Conservation (phyloP, 2,113 vertebrate genomes). For the Periophthalmus modestus region DNA sequence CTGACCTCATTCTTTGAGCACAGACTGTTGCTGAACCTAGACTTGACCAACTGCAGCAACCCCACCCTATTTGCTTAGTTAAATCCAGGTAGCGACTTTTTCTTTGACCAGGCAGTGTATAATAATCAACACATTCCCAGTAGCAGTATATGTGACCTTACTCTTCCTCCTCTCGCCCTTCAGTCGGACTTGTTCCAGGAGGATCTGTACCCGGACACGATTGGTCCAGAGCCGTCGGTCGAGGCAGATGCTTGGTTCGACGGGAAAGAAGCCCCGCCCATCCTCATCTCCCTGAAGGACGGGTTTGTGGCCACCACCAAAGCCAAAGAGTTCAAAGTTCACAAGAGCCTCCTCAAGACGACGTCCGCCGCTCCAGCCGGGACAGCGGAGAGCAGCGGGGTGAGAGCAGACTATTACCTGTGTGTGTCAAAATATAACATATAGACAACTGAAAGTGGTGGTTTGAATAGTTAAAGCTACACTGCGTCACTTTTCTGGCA, state of each 20-base stretch:
- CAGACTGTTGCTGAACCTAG: too few relatives aligned
- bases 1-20: too few relatives aligned
- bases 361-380: conserved; percentile 29
- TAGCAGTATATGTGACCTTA: background rate
- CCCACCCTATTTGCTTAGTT: too few relatives aligned
- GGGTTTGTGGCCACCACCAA: conserved; percentile 83
- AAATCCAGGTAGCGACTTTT: too few relatives aligned
- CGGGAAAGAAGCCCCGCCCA: conserved; percentile 80
- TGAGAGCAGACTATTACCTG: conserved; percentile 30
- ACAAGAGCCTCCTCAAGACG: conserved; percentile 82
- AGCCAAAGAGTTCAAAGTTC: conserved; percentile 85
- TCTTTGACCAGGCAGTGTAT: too few relatives aligned
- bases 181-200: conserved; percentile 94
- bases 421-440: too few relatives aligned
- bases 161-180: background rate
- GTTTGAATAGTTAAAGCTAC: too few relatives aligned
- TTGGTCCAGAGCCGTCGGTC: conserved; percentile 84
- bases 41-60: too few relatives aligned
- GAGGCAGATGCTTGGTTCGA: conserved; percentile 85
- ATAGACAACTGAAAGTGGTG: too few relatives aligned
- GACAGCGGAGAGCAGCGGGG: conserved; percentile 53
- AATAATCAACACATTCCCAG: too few relatives aligned
- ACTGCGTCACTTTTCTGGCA: too few relatives aligned
- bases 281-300: conserved; percentile 87
- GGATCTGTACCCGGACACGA: conserved; percentile 86